Evolutionary conservation across 2,797 vertebrate species (phyloP).

Genomic region (Hapalemur alaotrensis): DNA sequence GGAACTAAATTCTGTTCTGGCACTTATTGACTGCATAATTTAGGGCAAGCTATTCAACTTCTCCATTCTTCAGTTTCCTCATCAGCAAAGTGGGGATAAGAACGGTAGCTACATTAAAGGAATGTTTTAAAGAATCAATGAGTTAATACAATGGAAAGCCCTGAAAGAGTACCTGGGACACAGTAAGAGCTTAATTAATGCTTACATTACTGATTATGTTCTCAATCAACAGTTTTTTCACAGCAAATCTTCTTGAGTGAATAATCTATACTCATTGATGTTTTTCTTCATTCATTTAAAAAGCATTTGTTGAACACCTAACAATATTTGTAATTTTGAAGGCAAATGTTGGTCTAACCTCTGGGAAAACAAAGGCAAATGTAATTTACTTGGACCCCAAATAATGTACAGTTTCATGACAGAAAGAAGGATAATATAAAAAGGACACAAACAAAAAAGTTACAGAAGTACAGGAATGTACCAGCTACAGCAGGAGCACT

Average conservation of each 20-base stretch:
- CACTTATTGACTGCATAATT: background rate
- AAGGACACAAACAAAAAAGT: background rate
- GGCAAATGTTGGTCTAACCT: background rate
- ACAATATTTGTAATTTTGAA: slow-evolving; percentile 9
- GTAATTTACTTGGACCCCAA: background rate
- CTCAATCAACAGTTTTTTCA: background rate
- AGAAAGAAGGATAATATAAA: background rate
- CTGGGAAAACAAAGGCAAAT: background rate
- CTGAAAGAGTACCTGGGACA: background rate
- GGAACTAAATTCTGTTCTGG: background rate
- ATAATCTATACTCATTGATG: background rate
- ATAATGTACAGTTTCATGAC: background rate
- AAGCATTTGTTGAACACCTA: background rate
- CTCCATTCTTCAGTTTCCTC: background rate
- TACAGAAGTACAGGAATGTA: background rate
- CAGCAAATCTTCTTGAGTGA: background rate
- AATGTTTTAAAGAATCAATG: background rate
- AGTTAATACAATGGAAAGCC: background rate
- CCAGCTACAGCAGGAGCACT: background rate
- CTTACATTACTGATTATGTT: background rate
- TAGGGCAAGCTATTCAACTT: background rate
- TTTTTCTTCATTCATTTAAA: background rate
- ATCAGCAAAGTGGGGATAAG: background rate
- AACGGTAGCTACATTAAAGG: background rate
- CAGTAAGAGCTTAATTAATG: slow-evolving; percentile 17